Evolutionary conservation across 1,140 invertebrate species (phyloP), one percentile per base, ranked within the genome.

Genomic region (Nixonia krombeini): DNA sequence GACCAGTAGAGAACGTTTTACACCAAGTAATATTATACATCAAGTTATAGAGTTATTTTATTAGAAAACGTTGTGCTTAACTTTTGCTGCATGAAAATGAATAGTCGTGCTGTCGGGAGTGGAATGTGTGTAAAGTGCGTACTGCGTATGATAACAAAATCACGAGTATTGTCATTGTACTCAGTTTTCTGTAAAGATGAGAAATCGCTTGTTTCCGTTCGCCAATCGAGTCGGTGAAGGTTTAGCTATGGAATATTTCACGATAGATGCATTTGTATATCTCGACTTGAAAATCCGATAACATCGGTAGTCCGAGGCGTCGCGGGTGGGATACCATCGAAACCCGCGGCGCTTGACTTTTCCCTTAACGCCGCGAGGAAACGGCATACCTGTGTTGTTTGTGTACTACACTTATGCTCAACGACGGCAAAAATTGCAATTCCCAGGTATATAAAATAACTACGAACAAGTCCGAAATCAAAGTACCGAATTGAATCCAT

Each of bases 121-220:
- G n/a, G n/a, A n/a, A n/a, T n/a, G n/a, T n/a, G n/a, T n/a, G 9
- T 51, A 29, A 57, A 41, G 37, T 37, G 12, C 56, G 6, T 3
- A 33, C 2, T 4, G 1, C 23, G 42, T 21, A 41, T 52, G 45
- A 52, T 61, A 31, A 51, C 41, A 16, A 18, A 28, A 38, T 44
- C 45, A 23, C 33, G 13, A 31, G 12, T 33, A 44, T 61, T 52
- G 37, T 23, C n/a, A n/a, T n/a, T n/a, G n/a, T n/a, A n/a, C n/a
- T 21, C 21, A 6, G 2, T 21, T 21, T 21, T 21, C 21, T 21
- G 2, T 21, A 21, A 21, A 21, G 21, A 21, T 21, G 2, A 21
- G 6, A 6, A 6, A 21, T 21, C 21, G 41, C 40, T 55, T 69
- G 77, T 81, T 81, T 75, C 70, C 75, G 76, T 78, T 79, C 71